Conservation (phyloP, 1,140 invertebrate species). For the Trachymyrmex septentrionalis region DNA sequence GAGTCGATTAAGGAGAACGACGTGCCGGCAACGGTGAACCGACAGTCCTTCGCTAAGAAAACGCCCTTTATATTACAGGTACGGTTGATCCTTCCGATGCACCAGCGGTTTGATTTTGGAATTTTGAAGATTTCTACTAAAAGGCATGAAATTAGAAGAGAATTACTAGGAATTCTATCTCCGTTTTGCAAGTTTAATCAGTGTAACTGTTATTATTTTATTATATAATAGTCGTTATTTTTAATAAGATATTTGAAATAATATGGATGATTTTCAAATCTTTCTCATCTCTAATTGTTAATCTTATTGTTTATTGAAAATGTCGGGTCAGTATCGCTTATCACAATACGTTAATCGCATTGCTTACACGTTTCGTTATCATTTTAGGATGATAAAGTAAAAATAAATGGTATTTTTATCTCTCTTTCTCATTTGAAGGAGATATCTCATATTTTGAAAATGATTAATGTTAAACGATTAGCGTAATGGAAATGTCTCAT, state of each 20-base stretch:
- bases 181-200: background rate
- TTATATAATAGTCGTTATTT: background rate
- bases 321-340: constrained; percentile 17
- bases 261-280: background rate
- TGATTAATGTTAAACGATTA: background rate
- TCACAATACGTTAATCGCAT: constrained; percentile 15
- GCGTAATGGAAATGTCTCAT: background rate
- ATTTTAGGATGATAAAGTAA: constrained; percentile 13
- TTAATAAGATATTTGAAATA: background rate
- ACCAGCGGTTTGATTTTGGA: background rate
- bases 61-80: constrained; percentile 74
- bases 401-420: background rate
- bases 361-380: constrained; percentile 28
- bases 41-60: background rate
- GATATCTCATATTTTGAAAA: background rate
- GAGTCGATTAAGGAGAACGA: constrained; percentile 71
- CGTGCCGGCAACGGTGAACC: constrained; percentile 18
- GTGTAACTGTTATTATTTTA: background rate
- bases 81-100: background rate
- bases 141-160: background rate
- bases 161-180: background rate
- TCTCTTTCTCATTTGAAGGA: background rate
- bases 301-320: constrained; percentile 22
- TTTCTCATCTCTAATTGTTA: background rate
- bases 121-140: background rate